Evolutionary conservation across 2,797 vertebrate species (phyloP).

Genomic region (Sciaenops ocellatus): DNA sequence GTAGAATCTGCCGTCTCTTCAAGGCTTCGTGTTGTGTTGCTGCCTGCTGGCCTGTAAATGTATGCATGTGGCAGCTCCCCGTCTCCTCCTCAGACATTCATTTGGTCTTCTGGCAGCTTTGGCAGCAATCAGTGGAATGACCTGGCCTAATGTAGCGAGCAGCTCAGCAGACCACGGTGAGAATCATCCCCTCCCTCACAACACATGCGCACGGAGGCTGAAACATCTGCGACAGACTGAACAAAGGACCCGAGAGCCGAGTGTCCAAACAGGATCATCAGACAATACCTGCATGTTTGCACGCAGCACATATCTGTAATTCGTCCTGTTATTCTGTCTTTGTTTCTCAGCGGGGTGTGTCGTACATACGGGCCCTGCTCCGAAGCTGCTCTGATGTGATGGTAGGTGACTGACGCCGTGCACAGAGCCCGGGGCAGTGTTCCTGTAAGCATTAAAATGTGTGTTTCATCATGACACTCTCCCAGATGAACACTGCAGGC

Average conservation of each 20-base stretch:
- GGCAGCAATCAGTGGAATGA: slow-evolving; percentile 88
- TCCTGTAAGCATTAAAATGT: slow-evolving; percentile 75
- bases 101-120: slow-evolving; percentile 87
- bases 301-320: slow-evolving; percentile 2
- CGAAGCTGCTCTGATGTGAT: slow-evolving; percentile 70
- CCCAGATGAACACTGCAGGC: slow-evolving; percentile 69
- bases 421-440: slow-evolving; percentile 67
- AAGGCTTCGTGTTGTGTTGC: slow-evolving; percentile 19
- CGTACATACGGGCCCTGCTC: background rate
- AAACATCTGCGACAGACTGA: slow-evolving; percentile 56
- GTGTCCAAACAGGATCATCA: slow-evolving; percentile 38
- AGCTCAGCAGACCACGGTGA: slow-evolving; percentile 80
- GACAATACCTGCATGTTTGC: slow-evolving; percentile 28
- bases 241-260: slow-evolving; percentile 56
- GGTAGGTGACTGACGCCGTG: slow-evolving; percentile 66
- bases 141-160: slow-evolving; percentile 91
- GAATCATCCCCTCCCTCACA: slow-evolving; percentile 48
- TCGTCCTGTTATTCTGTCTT: background rate
- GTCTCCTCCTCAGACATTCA: slow-evolving; percentile 59
- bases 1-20: background rate
- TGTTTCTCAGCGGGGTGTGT: background rate
- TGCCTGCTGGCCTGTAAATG: slow-evolving; percentile 23
- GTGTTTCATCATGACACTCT: slow-evolving; percentile 71
- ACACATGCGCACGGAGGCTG: slow-evolving; percentile 34
- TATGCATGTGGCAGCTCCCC: slow-evolving; percentile 12